Percentiles rank a stretch among this genome's conserved stretches.
Evolutionary conservation across 2,113 vertebrate species (phyloP).

Genomic region (Riparia riparia): DNA sequence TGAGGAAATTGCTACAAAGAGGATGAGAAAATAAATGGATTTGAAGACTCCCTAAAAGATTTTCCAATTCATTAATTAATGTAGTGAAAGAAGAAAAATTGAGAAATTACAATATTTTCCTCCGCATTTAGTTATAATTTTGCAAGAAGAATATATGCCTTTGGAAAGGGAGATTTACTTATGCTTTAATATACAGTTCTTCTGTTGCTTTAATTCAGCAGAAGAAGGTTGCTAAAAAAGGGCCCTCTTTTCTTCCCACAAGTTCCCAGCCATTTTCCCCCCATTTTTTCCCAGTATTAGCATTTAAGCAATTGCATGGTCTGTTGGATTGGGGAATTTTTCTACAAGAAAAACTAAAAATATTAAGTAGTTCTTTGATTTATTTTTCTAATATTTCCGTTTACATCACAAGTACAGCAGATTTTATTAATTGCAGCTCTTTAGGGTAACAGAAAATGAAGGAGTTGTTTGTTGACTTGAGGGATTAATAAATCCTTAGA

Average conservation of each 20-base stretch:
- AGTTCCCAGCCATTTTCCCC: neutral
- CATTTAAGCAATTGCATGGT: neutral
- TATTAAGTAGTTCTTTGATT: neutral
- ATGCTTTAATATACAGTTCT: neutral
- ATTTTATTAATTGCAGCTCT: neutral
- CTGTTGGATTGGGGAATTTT: neutral
- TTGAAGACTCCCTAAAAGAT: neutral
- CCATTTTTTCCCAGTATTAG: neutral
- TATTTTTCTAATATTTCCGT: neutral
- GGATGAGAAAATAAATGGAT: neutral
- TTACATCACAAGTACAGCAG: neutral
- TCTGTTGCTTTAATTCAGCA: neutral
- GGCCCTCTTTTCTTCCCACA: neutral
- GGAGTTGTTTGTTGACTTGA: neutral
- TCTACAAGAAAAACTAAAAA: neutral
- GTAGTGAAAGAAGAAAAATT: neutral
- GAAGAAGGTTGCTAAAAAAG: neutral
- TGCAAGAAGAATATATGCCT: neutral
- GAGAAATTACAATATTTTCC: neutral
- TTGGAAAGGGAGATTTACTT: neutral
- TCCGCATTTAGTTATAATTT: neutral
- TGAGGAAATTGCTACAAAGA: neutral
- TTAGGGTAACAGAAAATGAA: neutral
- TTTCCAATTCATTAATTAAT: neutral
- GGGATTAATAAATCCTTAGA: neutral